phyloP scores from a whole-genome alignment of 2,888 invertebrate species.

The Sipha maydis region DNA sequence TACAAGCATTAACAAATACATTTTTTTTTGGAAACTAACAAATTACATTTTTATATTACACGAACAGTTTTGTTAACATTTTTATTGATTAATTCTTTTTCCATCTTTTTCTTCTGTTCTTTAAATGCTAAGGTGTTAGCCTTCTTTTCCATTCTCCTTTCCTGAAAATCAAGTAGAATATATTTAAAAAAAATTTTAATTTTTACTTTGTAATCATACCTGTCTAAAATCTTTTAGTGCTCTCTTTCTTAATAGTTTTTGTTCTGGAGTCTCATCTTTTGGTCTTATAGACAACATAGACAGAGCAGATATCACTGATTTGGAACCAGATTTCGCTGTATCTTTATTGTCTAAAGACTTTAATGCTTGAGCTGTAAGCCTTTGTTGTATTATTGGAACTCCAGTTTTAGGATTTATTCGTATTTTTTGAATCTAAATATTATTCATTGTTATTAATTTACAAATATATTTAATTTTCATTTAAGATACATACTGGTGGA shows the following conservation, averaged over 20 bases:
- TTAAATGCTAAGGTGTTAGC: constrained; percentile 84
- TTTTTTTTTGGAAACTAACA: not conserved
- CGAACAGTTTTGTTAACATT: constrained; percentile 66
- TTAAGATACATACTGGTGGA: constrained; percentile 70
- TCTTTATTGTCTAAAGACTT: constrained; percentile 69
- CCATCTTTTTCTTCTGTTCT: constrained; percentile 84
- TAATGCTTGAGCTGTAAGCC: constrained; percentile 77
- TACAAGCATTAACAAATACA: not conserved
- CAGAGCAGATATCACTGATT: constrained; percentile 76
- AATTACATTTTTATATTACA: constrained; percentile 18
- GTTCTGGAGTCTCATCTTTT: constrained; percentile 82
- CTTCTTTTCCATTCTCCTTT: constrained; percentile 84
- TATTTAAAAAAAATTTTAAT: not conserved
- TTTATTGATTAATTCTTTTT: constrained; percentile 81
- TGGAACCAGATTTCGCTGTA: constrained; percentile 65
- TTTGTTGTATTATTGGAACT: constrained; percentile 76
- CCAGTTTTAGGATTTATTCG: constrained; percentile 79
- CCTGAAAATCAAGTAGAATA: constrained; percentile 67
- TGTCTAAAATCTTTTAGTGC: constrained; percentile 71
- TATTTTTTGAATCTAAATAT: constrained; percentile 72
- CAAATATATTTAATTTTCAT: constrained; percentile 1
- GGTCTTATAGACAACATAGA: constrained; percentile 75
- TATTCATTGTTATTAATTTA: constrained; percentile 30
- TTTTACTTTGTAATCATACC: constrained; percentile 65
- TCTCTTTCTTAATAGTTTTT: constrained; percentile 82